Percentiles rank a stretch among this genome's conserved stretches.
Conservation (phyloP, 2,797 vertebrate species). For the Pampus argenteus region DNA sequence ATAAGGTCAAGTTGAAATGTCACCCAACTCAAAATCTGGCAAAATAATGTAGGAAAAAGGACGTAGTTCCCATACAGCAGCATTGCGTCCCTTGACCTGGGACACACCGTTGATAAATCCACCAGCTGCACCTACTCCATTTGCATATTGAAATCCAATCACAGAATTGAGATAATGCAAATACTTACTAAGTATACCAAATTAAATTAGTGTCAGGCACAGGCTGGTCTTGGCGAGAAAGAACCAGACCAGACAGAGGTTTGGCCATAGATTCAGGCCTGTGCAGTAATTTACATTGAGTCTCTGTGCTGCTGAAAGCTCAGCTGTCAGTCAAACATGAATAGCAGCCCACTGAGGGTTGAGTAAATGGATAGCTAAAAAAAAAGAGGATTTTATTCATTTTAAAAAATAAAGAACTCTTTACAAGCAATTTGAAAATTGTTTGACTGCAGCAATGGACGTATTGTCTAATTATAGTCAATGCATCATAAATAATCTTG, state of each 20-base stretch:
- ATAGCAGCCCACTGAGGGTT: neutral
- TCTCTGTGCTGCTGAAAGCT: neutral
- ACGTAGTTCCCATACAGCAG: no score
- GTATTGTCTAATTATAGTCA: conserved; percentile 6
- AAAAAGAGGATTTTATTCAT: neutral
- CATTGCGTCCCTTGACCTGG: conserved; percentile 1
- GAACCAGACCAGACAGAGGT: neutral
- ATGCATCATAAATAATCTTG: neutral
- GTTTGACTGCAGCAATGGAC: neutral
- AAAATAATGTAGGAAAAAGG: neutral
- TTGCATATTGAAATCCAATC: conserved; percentile 8
- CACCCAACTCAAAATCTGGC: neutral
- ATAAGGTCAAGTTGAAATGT: neutral
- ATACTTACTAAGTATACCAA: no score
- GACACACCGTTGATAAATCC: neutral
- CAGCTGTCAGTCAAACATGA: neutral
- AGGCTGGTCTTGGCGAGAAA: no score
- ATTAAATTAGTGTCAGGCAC: no score
- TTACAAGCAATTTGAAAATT: neutral
- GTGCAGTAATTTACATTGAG: neutral
- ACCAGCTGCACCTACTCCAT: neutral
- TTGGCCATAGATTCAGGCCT: neutral
- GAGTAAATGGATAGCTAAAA: neutral
- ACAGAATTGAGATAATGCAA: neutral
- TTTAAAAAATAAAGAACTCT: neutral